These are phyloP conservation scores for Rhabdomys pumilio DNA, from an alignment of 2,797 vertebrate species.

Conservation along the genomic window DNA sequence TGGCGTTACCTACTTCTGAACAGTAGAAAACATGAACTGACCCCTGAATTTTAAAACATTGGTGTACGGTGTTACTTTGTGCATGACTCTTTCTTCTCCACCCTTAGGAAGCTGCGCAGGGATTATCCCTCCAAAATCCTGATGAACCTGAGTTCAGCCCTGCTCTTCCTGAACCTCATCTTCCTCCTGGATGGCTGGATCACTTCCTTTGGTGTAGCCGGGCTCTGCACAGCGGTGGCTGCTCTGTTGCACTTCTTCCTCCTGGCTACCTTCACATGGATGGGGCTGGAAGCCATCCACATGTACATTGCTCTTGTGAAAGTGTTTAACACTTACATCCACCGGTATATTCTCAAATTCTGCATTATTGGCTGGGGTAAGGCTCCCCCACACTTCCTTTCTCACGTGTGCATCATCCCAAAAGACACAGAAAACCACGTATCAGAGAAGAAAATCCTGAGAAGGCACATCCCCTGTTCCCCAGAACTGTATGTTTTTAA, in stretches of 20 bases:
- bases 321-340: conserved; percentile 99
- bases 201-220: conserved; percentile 90
- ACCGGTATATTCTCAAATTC: conserved; percentile 98
- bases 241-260: conserved; percentile 97
- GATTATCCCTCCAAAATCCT: conserved; percentile 99
- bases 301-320: conserved; percentile 99
- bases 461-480: background rate
- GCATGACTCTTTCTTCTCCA: background rate
- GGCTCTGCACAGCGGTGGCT: conserved; percentile 93
- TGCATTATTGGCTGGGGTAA: conserved; percentile 98
- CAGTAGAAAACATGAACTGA: background rate
- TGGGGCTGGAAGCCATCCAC: conserved; percentile 98
- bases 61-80: background rate
- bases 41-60: background rate
- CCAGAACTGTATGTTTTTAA: background rate
- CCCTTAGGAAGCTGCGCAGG: conserved; percentile 94
- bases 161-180: conserved; percentile 95
- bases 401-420: background rate
- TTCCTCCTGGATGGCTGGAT: conserved; percentile 98
- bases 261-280: conserved; percentile 98
- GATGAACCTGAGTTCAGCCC: conserved; percentile 97
- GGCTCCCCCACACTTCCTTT: conserved; percentile 70
- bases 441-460: background rate
- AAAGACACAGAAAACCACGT: background rate
- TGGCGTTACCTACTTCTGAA: background rate